Evolutionary conservation across 2,113 vertebrate genomes (phyloP).

Genomic region (Oreochromis aureus): DNA sequence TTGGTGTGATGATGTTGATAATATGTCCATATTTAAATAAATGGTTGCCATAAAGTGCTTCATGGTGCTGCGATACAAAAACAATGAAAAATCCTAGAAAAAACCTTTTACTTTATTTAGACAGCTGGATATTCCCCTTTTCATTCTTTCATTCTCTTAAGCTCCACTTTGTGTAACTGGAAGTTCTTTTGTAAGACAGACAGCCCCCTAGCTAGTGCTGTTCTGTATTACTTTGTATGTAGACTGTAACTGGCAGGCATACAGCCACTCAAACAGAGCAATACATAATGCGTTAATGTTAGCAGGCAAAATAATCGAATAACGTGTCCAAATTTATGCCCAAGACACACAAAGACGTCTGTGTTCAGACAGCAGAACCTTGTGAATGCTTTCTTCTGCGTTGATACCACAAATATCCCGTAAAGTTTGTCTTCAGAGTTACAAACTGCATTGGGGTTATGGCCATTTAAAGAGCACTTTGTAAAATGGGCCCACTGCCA

Average conservation of each 20-base stretch:
- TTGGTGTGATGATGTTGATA: not conserved
- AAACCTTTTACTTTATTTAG: not conserved
- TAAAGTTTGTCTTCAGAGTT: not conserved
- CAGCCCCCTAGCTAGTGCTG: not conserved
- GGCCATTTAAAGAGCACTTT: not conserved
- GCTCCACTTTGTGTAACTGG: not conserved
- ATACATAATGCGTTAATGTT: not conserved
- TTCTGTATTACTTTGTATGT: not conserved
- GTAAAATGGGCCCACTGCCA: not conserved
- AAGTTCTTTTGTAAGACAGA: not conserved
- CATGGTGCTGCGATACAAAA: not conserved
- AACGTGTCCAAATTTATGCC: not conserved
- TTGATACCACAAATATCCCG: not conserved
- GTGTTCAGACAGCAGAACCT: not conserved
- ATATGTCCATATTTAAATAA: not conserved
- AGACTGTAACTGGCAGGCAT: not conserved
- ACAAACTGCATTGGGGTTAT: fast-evolving
- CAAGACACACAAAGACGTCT: not conserved
- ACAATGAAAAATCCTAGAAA: not conserved
- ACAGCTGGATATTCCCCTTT: fast-evolving
- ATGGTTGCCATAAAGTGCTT: not conserved
- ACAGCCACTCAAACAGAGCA: not conserved
- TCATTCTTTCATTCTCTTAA: not conserved
- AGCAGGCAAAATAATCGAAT: not conserved
- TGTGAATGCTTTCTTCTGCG: not conserved